Conservation (phyloP, 2,888 invertebrate species). For the Drosophila putrida region DNA sequence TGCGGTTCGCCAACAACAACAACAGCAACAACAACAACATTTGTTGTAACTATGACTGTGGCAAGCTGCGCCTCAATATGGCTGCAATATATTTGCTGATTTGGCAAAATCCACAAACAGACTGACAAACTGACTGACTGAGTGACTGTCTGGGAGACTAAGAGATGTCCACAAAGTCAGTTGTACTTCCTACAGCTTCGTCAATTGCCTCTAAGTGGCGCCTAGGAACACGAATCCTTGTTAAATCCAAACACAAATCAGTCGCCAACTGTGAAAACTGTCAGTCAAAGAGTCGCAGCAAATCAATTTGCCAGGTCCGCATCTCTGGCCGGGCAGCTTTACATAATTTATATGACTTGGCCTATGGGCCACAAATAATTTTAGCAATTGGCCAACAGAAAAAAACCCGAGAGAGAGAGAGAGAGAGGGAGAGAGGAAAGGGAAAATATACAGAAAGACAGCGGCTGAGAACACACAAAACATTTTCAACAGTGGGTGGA, state of each 20-base stretch:
- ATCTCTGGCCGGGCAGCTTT: conserved; percentile 28
- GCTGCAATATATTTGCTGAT: conserved; percentile 65
- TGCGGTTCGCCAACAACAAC: conserved; percentile 32
- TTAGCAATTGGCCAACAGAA: conserved; percentile 60
- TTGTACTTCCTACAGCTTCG: conserved; percentile 39
- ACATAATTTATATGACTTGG: conserved; percentile 60
- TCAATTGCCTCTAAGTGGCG: conserved; percentile 56
- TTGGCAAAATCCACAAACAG: conserved; percentile 49
- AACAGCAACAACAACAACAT: conserved; percentile 19
- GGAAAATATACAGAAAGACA: not conserved
- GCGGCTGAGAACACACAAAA: conserved; percentile 54
- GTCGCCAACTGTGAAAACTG: conserved; percentile 52
- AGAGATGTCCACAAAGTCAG: conserved; percentile 18
- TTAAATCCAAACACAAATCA: conserved; percentile 30
- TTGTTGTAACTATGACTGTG: conserved; percentile 25
- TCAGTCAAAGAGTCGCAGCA: conserved; percentile 43
- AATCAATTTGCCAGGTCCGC: conserved; percentile 50
- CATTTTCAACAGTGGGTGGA: conserved; percentile 83
- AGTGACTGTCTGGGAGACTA: not conserved
- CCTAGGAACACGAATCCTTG: conserved; percentile 21
- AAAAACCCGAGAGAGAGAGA: not conserved
- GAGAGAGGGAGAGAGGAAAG: conserved; percentile 15
- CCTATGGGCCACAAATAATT: conserved; percentile 74
- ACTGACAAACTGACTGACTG: not conserved
- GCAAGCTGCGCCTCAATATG: conserved; percentile 50